phyloP scores from a whole-genome alignment of 2,113 vertebrate species.

The Triplophysa dalaica region DNA sequence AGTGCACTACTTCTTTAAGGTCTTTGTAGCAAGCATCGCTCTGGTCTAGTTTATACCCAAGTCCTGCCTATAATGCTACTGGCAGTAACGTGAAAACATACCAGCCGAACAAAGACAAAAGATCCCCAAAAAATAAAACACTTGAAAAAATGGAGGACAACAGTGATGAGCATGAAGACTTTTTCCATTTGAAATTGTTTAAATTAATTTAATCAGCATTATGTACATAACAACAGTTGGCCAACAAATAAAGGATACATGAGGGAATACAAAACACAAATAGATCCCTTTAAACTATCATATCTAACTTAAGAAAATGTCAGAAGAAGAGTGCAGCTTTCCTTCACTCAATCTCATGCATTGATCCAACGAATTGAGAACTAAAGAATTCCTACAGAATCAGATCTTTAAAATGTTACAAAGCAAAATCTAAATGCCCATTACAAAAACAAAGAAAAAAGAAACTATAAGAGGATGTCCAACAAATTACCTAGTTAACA shows the following conservation, averaged over 20 bases:
- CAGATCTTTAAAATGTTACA: conserved; percentile 44
- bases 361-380: conserved; percentile 44
- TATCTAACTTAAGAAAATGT: conserved; percentile 46
- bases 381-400: conserved; percentile 32
- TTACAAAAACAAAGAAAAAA: conserved; percentile 50
- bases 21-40: no score
- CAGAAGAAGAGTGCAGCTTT: conserved; percentile 48
- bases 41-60: no score
- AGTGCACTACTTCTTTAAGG: no score
- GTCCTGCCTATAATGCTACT: not conserved
- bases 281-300: conserved; percentile 48
- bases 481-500: conserved; percentile 62
- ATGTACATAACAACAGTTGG: conserved; percentile 75
- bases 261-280: conserved; percentile 62
- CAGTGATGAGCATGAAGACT: not conserved
- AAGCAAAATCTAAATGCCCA: conserved; percentile 53
- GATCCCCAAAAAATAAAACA: conserved; percentile 17
- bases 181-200: conserved; percentile 64
- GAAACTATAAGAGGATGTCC: conserved; percentile 57
- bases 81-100: not conserved
- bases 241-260: conserved; percentile 65
- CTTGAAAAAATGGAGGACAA: conserved; percentile 3
- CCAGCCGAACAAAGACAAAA: not conserved
- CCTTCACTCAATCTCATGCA: conserved; percentile 44
- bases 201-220: conserved; percentile 84